Evolutionary conservation across 2,888 invertebrate species (phyloP).

Genomic region (Orthosia cruda): DNA sequence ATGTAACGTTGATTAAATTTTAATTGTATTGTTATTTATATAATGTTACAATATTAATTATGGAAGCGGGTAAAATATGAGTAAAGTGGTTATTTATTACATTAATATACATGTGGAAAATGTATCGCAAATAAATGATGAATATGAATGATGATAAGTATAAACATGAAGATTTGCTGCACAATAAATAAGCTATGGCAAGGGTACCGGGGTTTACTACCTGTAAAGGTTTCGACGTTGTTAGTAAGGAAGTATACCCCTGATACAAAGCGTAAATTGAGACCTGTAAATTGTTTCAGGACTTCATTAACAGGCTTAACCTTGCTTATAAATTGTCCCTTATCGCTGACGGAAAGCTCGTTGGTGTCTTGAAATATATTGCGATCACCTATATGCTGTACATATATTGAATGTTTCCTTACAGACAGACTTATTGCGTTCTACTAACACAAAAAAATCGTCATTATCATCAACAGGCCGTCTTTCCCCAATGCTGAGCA

Average conservation of each 20-base stretch:
- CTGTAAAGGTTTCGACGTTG: not conserved
- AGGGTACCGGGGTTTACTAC: not conserved
- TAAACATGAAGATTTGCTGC: not conserved
- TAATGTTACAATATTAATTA: conserved; percentile 9
- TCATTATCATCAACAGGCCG: too few species aligned
- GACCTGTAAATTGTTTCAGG: not conserved
- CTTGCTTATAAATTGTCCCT: conserved; percentile 29
- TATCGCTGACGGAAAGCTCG: not conserved
- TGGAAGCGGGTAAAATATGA: not conserved
- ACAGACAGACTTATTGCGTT: not conserved
- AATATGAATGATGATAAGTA: not conserved
- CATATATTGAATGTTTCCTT: not conserved
- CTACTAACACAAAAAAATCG: too few species aligned
- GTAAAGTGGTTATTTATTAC: not conserved
- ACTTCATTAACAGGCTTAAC: conserved; percentile 19
- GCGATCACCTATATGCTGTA: not conserved
- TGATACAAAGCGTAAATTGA: not conserved
- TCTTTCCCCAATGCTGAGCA: too few species aligned
- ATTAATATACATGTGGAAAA: not conserved
- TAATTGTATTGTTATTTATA: conserved; percentile 13
- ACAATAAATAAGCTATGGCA: not conserved
- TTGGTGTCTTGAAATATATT: not conserved
- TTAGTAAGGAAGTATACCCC: not conserved
- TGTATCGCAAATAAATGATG: too few species aligned
- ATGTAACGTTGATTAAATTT: conserved; percentile 11